Conservation (phyloP, 2,113 vertebrate genomes). For the Rutilus rutilus region DNA sequence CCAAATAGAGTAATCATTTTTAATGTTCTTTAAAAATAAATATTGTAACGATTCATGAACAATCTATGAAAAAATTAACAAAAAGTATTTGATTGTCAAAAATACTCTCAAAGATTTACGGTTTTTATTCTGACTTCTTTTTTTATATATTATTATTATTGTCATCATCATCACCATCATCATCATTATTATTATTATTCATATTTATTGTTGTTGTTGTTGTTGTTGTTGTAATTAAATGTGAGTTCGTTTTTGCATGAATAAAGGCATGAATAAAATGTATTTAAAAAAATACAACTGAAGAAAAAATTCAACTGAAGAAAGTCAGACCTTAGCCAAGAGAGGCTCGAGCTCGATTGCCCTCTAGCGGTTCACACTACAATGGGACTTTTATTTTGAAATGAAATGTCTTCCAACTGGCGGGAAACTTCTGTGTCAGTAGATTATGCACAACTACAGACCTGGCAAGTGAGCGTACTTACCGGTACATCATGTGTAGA, state of each 20-base stretch:
- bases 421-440: slow-evolving; percentile 36
- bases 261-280: too few species aligned
- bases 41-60: neutral
- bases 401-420: slow-evolving; percentile 23
- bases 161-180: too few species aligned
- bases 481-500: neutral
- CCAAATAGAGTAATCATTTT: neutral
- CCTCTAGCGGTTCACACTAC: neutral
- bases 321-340: neutral
- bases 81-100: too few species aligned
- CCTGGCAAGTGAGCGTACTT: neutral
- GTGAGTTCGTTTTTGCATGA: too few species aligned
- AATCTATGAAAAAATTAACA: neutral
- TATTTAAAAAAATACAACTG: too few species aligned
- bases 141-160: too few species aligned
- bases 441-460: neutral
- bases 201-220: too few species aligned
- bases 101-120: too few species aligned
- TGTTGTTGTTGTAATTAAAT: too few species aligned
- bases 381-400: slow-evolving; percentile 51
- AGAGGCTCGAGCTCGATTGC: neutral
- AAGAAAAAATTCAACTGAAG: neutral
- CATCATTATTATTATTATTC: too few species aligned
- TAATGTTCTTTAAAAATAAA: neutral
- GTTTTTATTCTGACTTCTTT: too few species aligned